Evolutionary conservation across 2,888 invertebrate genomes (phyloP), one percentile per base, ranked within the genome.

Genomic region (Papilio demoleus): DNA sequence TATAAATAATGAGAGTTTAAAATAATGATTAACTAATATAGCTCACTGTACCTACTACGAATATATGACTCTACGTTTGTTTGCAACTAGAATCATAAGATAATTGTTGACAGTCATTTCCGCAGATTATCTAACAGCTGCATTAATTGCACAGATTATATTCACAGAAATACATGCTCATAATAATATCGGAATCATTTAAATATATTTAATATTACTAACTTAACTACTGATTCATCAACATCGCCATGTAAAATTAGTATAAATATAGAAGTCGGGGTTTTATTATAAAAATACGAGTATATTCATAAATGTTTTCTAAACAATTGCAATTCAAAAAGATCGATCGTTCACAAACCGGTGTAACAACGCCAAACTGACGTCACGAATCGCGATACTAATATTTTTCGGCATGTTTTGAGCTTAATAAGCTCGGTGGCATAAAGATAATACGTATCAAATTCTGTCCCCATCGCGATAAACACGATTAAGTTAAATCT

Each of bases 141-240:
- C 17, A 36, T 2, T 56, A 68, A 67, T 70, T 64, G 69, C 53
- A 53, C 31, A 53, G 53, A 53, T 53, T 53, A 53, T 53, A 27
- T 5, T 8, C 22, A 38, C 27, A 31, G 9, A 24, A 24, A 8
- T 4, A 12, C 22, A 50, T 24, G 14, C 24, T 50, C 14, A 14
- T 27, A n/a, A 31, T 53, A 17, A 50, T 53, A 31, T n/a, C 31
- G n/a, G 27, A 12, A 50, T 53, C 8, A 42, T 42, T 4, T 42
- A 42, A 22, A 47, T 12, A 11, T 22, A 47, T 47, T 47, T 11
- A 47, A 47, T 22, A 45, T 4, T 40, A 17, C 11, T 11, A 47
- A 22, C 12, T 22, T 11, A 11, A 11, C 22, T 22, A 11, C 47
- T 22, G 3, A 22, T 12, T 22, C 47, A 22, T 4, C 4, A 22